Base-by-base conservation (phyloP, 1,140 invertebrate species). In the Calliphora vicina region DNA sequence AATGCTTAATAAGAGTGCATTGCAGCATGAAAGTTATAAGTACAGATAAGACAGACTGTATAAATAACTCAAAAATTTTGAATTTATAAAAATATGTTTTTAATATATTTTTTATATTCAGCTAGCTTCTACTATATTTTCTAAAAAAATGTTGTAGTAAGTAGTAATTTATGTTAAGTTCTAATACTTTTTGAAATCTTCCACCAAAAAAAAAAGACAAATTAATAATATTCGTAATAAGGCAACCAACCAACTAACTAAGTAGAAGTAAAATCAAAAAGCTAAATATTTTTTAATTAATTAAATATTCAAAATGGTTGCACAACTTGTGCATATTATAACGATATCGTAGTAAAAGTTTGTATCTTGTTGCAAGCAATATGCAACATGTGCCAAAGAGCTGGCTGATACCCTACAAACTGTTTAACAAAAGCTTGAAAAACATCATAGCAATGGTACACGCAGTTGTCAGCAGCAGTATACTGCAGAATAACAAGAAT, bases 1-100 rank as follows among this genome's bases (percentile, higher is more conserved):
- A 87, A 86, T 87, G 80, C 57, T 83, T 87, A 87, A 87, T 85
- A 23, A 43, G 1, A 12, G 17, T 35, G 45, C 12, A 50, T 9
- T 50, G 45, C 45, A 50, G 35, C 35, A 35, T 35, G 35, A 35
- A 35, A 8, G 35, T 35, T 35, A 5, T 5, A 35, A 50, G 12
- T 1, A 50, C 8, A 50, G 12, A 50, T 3, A 50, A 50, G 17
- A 50, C 45, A 50, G 10, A 50, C 1, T 13, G 8, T 67, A 20
- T 67, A 67, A 23, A 25, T 23, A 67, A 67, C 4, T 20, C 9
- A 67, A 67, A 67, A 67, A n/a, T n/a, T 23, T 23, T 23, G 61
- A 23, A 23, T 23, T 23, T 10, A 67, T 23, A 67, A 67, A 25
- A 23, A 67, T 50, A 50, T 35, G 10, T 35, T 35, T 35, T 35